phyloP scores from a whole-genome alignment of 2,113 vertebrate species.

The Choloepus hoffmanni region DNA sequence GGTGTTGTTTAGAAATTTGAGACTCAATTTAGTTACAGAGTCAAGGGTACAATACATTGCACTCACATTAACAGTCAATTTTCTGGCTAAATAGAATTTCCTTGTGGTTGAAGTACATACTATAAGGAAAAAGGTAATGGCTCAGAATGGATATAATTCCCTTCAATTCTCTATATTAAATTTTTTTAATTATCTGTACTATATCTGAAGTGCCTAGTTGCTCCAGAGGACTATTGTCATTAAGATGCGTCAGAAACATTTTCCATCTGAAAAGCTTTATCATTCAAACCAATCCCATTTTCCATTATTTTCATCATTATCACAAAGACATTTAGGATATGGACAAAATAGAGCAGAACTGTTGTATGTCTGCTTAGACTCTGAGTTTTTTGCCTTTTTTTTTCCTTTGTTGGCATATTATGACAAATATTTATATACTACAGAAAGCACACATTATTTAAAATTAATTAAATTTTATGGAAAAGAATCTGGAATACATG shows the following conservation, averaged over 20 bases:
- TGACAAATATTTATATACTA: neutral
- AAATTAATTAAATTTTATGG: constrained; percentile 49
- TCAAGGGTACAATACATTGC: neutral
- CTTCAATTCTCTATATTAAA: neutral
- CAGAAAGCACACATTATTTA: neutral
- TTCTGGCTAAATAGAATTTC: constrained; percentile 15
- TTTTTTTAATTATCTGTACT: neutral
- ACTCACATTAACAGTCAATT: neutral
- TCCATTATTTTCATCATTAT: neutral
- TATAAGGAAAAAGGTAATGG: neutral
- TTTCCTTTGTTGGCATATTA: neutral
- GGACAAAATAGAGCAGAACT: neutral
- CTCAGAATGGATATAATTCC: neutral
- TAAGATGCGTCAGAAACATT: neutral
- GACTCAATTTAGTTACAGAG: neutral
- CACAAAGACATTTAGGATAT: neutral
- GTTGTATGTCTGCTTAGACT: neutral
- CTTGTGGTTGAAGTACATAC: neutral
- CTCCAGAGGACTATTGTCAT: neutral
- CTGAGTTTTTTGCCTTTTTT: neutral
- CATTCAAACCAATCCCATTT: neutral
- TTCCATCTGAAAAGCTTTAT: neutral
- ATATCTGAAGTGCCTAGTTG: neutral
- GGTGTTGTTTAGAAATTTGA: neutral
- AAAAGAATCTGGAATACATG: neutral